Evolutionary conservation across 2,113 vertebrate genomes (phyloP).

Genomic region (Gobio gobio): DNA sequence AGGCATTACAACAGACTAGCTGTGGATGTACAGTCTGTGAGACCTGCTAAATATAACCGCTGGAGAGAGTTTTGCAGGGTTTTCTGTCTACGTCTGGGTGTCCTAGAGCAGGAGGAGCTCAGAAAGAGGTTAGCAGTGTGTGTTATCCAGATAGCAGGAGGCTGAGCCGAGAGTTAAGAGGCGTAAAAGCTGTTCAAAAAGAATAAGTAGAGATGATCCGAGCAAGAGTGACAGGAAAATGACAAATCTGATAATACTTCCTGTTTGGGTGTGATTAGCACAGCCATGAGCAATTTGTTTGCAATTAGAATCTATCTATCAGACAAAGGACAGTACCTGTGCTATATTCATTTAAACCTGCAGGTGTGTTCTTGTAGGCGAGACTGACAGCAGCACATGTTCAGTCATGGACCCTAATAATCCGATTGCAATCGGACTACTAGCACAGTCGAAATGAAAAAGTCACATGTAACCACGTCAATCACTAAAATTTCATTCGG

Average conservation of each 20-base stretch:
- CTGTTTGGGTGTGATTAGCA: constrained; percentile 47
- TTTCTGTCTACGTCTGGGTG: constrained; percentile 22
- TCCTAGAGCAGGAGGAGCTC: not conserved
- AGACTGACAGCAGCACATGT: not conserved
- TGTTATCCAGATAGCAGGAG: constrained; percentile 38
- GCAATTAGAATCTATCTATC: constrained; percentile 39
- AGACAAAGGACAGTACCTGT: constrained; percentile 4
- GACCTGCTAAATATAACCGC: constrained; percentile 43
- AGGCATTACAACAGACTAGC: constrained; percentile 35
- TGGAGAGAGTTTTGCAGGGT: constrained; percentile 12
- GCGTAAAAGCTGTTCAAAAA: constrained; percentile 65
- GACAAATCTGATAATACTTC: constrained; percentile 67
- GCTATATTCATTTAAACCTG: not conserved
- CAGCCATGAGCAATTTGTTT: constrained; percentile 1
- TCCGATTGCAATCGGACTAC: no score
- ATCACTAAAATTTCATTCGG: no score
- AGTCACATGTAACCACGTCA: no score
- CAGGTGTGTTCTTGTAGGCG: not conserved
- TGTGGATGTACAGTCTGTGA: constrained; percentile 7
- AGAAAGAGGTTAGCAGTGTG: constrained; percentile 49
- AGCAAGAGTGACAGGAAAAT: constrained; percentile 52
- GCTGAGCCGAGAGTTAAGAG: constrained; percentile 55
- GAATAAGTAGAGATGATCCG: constrained; percentile 56
- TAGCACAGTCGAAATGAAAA: no score
- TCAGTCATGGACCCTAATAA: no score